Evolutionary conservation across 2,888 invertebrate genomes (phyloP), one percentile per base, ranked within the genome.

Genomic region (Drosophila pseudotalamancana): DNA sequence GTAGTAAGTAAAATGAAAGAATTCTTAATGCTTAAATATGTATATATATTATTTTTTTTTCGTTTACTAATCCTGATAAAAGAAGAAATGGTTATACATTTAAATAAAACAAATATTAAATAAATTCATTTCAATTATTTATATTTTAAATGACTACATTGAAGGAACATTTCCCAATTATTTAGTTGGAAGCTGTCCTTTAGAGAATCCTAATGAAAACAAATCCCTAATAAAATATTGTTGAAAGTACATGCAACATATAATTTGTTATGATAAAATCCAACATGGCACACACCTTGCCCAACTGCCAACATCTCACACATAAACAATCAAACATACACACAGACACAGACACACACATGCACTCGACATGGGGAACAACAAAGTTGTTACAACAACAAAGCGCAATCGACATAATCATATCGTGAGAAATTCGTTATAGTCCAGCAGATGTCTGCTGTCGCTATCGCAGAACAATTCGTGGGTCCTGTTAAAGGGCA

Each of bases 341-440:
- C 37, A 32, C 35, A 14, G 14, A 32, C 16, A 37, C 45, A 43
- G 46, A 31, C 34, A 34, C 32, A 49, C 53, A 54, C 54, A 50
- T n/a, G 21, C 34, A 55, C 48, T 42, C 39, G 35, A 35, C 63
- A 55, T 31, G 35, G 50, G 70, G 31, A 54, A 45, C 55, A 78
- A 75, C 71, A 77, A 46, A 70, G 66, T 66, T 78, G 54, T 19
- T 77, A 63, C 32, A 57, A 65, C 57, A 83, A 72, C 73, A 83
- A 62, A 66, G 64, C 67, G 43, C 87, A 80, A 88, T 84, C 86
- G 84, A 82, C 76, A 84, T 90, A 90, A 90, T 90, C 90, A 90
- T 87, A 83, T 77, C 89, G 91, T 91, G 91, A 75, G 90, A 91
- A 90, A 91, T 90, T 90, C 82, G 87, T 89, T 88, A 73, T 72